Base-by-base conservation (phyloP, 2,113 vertebrate genomes). In the Regulus satrapa region DNA sequence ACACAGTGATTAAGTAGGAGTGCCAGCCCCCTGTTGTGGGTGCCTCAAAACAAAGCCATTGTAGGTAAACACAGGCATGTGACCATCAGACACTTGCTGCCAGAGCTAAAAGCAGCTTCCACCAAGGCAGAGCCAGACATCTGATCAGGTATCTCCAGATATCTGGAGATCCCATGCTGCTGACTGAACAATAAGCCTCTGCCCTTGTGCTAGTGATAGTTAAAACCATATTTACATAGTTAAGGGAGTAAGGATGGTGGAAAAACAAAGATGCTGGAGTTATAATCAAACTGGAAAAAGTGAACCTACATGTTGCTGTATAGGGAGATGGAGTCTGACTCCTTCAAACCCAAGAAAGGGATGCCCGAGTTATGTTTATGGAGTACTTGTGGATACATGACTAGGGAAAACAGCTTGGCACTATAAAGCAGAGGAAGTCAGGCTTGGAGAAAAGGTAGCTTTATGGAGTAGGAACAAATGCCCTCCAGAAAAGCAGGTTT, bases 141-240 rank as follows among this genome's bases (percentile, higher is more conserved):
- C n/a, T n/a, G n/a, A n/a, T n/a, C n/a, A n/a, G n/a, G n/a, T n/a
- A n/a, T n/a, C n/a, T n/a, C n/a, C n/a, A n/a, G n/a, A n/a, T 1
- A 1, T 46, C 9, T 1, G 0, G 20, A 51, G 48, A 58, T 1
- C 41, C 19, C 0, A 0, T 2, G 0, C 55, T 40, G 55, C 18
- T 61, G 29, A 9, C 36, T 71, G 29, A 24, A n/a, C 85, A 20
- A 12, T 18, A 17, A 43, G 6, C 43, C 20, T 67, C 67, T 52
- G 36, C 20, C 36, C 40, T 32, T 29, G 14, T 66, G 46, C 29
- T 66, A 5, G 40, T 9, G 7, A 5, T 16, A 18, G 40, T 31
- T 45, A 58, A 56, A 62, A 10, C 0, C 1, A 0, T 46, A 25
- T 23, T 69, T 55, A 13, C 14, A 2, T 18, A 19, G n/a, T n/a